Base-by-base conservation (phyloP, 2,797 vertebrate species). In the Chloroceryle inda region DNA sequence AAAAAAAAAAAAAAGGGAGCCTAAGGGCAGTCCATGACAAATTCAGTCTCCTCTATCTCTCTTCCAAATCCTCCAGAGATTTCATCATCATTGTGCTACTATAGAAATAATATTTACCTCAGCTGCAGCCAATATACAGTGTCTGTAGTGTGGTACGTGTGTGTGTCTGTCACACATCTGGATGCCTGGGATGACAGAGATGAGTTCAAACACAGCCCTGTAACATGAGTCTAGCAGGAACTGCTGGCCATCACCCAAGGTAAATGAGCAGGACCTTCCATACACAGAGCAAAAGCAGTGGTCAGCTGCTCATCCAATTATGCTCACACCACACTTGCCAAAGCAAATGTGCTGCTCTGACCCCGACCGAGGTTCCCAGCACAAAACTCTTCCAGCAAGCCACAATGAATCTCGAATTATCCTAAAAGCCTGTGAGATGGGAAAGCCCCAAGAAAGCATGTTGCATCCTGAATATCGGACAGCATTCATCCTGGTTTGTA, bases 41-140 rank as follows among this genome's bases (percentile, higher is more conserved):
- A 87, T 40, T 0, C 8, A 91, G 50, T 26, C 59, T 68, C 69
- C 59, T 7, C 9, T 0, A 0, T 31, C 68, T 86, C 56, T 58
- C 62, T 81, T 78, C 53, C 37, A 71, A 47, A 89, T 29, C 63
- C 88, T 74, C 67, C 20, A 20, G 89, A 93, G 88, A 49, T 61
- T 91, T 92, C 94, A 68, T 76, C 71, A 22, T 69, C 5, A 2
- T 58, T 40, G 27, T 47, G 61, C 75, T 53, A 63, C 75, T 53
- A 63, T 0, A 85, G 90, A 58, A 97, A 97, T 24, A 85, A 88
- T 78, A 82, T 96, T 95, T 93, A 79, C 42, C 82, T 94, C 97
- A 96, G 88, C 92, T 96, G 92, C 87, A 95, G n/a, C 78, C 77
- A 93, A 87, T 42, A 78, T 88, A 75, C 33, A 76, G 38, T 76